Conservation (phyloP, 2,113 vertebrate species). For the Amblyopsis rosae region DNA sequence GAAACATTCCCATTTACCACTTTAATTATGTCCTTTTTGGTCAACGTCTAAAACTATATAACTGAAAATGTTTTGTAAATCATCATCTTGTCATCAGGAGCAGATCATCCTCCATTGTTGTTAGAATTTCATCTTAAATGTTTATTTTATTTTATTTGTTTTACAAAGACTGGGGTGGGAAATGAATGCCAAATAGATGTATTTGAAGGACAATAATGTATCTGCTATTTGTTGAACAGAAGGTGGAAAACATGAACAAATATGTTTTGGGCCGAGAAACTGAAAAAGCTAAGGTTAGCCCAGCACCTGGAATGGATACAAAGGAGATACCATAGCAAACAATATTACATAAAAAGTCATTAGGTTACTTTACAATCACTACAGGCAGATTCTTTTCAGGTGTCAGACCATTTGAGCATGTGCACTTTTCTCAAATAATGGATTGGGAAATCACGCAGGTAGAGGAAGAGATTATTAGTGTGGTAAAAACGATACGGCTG, state of each 20-base stretch:
- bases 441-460: not conserved
- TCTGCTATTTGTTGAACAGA: conserved; percentile 2
- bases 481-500: not conserved
- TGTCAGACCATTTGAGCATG: not conserved
- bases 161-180: not conserved
- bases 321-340: no score
- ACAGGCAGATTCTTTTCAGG: no score
- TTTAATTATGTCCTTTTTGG: no score
- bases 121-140: no score
- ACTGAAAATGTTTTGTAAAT: no score
- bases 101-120: not conserved
- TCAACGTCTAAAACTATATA: not conserved
- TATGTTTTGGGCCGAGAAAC: no score
- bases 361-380: no score
- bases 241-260: not conserved
- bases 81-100: no score
- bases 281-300: no score
- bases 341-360: no score
- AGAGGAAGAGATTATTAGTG: not conserved
- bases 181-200: conserved; percentile 14
- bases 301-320: no score
- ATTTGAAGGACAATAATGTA: conserved; percentile 37
- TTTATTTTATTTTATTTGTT: no score
- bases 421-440: not conserved
- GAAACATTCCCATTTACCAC: not conserved